Base-by-base conservation (phyloP, 2,797 vertebrate genomes). In the Limosa lapponica region DNA sequence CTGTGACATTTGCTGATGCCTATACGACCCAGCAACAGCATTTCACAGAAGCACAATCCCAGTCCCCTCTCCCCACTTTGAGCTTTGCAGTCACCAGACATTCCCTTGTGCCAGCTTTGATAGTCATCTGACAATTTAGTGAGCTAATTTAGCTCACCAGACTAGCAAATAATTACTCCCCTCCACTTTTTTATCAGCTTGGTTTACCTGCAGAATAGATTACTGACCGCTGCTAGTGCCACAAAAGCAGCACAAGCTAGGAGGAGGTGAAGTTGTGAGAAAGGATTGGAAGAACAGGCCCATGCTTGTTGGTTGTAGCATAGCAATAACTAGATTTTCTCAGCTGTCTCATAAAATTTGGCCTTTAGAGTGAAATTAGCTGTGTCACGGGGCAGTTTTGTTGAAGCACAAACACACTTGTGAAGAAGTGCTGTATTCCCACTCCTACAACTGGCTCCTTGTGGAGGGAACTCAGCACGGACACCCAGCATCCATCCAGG, bases 351-450 rank as follows among this genome's bases (percentile, higher is more conserved):
- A 32, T 27, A 27, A 80, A 79, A 51, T 80, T 37, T 46, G 58
- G 19, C 41, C 14, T 61, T 80, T 46, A 61, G 41, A 66, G 37
- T 46, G 28, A 51, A 80, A 51, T 71, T 30, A 41, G 30, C 36
- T 73, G 16, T 57, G 27, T 70, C 32, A 69, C 0, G 0, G 36
- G 15, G 11, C 1, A 0, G 55, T 43, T 89, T 36, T 54, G 13
- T 64, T 51, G 30, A 51, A 85, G 66, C 3, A 34, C 59, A 77
- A 5, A 54, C 62, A 52, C 17, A 18, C 32, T 43, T 57, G 17
- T 23, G 32, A 92, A 51, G 41, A 83, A 77, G 41, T 28, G 30
- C 48, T 80, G 34, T 23, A 32, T 55, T 80, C 34, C 34, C 20
- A 23, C 17, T 51, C 28, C 41, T 75, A 34, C 52, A 75, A 9